A percentile compares a stretch with the other conserved stretches of the same genome.
Evolutionary conservation across 2,113 vertebrate species (phyloP).

Genomic region (Bombycilla garrulus): DNA sequence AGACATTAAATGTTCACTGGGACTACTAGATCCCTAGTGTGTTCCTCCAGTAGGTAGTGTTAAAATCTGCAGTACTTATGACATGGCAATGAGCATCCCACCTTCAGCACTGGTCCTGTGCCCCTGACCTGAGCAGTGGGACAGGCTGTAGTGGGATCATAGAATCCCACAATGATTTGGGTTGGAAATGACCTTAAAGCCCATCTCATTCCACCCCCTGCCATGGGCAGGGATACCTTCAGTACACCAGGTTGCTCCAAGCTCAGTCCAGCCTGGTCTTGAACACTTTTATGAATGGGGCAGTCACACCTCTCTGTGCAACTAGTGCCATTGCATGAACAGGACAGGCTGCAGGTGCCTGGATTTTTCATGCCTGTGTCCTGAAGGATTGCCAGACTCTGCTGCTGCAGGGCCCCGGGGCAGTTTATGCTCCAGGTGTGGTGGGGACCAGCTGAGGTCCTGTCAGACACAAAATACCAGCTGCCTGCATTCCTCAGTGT

Average conservation of each 20-base stretch:
- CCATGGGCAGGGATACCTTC: neutral
- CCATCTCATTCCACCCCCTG: neutral
- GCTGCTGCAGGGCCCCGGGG: neutral
- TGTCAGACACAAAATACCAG: neutral
- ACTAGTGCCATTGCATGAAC: neutral
- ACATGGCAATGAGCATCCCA: neutral
- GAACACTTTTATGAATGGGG: neutral
- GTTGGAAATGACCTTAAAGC: neutral
- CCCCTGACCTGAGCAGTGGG: neutral
- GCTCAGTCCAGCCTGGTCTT: neutral
- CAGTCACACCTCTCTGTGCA: neutral
- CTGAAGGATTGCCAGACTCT: neutral
- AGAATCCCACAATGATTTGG: neutral
- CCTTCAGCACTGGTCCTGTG: accelerated
- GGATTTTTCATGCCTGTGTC: accelerated
- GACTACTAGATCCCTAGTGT: neutral
- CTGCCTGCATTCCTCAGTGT: neutral
- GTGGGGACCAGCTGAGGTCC: neutral
- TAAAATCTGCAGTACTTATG: neutral
- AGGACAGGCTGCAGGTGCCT: neutral
- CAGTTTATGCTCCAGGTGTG: neutral
- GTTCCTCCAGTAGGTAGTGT: neutral
- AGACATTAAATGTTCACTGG: neutral
- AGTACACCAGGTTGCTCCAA: neutral
- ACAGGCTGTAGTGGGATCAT: neutral